Conservation (phyloP, 2,113 vertebrate genomes). For the Mustela nigripes region DNA sequence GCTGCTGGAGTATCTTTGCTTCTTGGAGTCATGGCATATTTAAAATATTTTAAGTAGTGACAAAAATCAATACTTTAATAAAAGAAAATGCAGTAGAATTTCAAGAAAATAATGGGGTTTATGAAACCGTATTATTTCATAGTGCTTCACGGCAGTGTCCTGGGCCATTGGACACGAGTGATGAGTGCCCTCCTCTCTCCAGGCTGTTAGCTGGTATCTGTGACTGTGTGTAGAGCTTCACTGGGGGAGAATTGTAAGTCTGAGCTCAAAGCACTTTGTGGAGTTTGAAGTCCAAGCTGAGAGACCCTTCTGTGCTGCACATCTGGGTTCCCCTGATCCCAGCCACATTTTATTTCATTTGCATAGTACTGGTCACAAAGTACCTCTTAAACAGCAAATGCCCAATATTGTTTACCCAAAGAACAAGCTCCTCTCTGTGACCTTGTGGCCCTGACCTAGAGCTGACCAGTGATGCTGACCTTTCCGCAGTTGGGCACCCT, state of each 20-base stretch:
- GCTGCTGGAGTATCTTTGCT: neutral
- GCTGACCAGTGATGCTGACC: neutral
- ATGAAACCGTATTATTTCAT: neutral
- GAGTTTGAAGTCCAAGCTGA: neutral
- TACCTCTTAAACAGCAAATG: neutral
- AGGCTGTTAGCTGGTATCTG: neutral
- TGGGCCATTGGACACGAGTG: neutral
- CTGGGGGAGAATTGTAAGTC: neutral
- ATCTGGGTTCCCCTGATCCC: neutral
- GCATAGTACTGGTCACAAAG: neutral
- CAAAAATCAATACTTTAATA: neutral
- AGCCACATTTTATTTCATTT: neutral
- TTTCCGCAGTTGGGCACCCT: neutral
- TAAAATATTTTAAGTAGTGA: constrained; percentile 21
- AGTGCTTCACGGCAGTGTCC: neutral
- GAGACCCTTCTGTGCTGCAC: neutral
- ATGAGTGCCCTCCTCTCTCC: rapidly evolving
- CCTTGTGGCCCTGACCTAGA: neutral
- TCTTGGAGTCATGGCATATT: neutral
- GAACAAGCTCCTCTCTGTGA: neutral
- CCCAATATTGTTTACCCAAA: neutral
- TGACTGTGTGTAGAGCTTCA: neutral
- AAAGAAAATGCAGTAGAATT: neutral
- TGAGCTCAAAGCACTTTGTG: neutral
- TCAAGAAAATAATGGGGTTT: neutral